Conservation (phyloP, 2,888 invertebrate genomes). For the Ditula angustiorana region DNA sequence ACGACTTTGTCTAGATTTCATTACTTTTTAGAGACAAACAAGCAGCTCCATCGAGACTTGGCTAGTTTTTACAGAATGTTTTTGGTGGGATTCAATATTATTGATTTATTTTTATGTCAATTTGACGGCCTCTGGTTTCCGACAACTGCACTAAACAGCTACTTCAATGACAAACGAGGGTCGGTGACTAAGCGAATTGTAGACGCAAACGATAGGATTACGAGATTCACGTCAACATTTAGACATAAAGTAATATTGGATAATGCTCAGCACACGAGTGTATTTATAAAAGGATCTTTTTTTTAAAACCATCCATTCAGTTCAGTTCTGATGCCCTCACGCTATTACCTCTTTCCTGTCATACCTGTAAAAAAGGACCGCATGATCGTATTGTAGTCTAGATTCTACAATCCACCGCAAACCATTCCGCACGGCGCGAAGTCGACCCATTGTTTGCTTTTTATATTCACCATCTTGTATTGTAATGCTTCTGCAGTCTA, state of each 20-base stretch:
- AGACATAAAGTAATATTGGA: conserved; percentile 24
- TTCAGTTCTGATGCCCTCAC: background rate
- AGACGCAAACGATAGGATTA: conserved; percentile 57
- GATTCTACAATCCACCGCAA: conserved; percentile 48
- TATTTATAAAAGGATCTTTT: background rate
- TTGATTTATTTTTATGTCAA: background rate
- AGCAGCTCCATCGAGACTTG: no score
- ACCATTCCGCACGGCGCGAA: conserved; percentile 72
- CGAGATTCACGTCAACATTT: conserved; percentile 57
- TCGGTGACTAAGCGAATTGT: conserved; percentile 51
- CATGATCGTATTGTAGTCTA: conserved; percentile 34
- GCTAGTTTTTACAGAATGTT: no score
- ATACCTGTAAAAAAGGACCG: background rate
- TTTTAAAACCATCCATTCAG: background rate
- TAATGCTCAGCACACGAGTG: background rate
- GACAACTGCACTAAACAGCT: conserved; percentile 38
- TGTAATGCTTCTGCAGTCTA: conserved; percentile 49
- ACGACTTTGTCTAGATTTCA: no score
- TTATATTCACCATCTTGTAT: conserved; percentile 54
- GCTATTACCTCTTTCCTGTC: background rate
- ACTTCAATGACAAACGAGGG: conserved; percentile 58
- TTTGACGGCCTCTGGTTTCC: no score
- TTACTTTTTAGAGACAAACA: no score
- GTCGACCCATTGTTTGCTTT: conserved; percentile 80
- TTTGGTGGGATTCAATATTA: background rate